Evolutionary conservation across 2,888 invertebrate genomes (phyloP), one percentile per base, ranked within the genome.

Genomic region (Cheilosia impressa): DNA sequence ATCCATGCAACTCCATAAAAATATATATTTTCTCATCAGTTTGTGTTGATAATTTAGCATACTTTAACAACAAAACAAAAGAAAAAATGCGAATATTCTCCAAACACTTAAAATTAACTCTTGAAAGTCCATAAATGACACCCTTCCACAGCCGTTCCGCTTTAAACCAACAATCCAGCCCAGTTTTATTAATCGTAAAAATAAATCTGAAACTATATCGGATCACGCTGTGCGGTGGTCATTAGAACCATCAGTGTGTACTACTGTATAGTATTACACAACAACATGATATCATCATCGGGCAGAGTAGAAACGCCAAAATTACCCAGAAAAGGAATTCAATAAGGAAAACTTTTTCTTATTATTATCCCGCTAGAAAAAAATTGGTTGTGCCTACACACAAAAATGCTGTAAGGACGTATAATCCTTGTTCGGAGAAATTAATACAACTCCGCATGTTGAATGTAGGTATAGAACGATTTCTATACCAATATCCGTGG

Each of bases 311-410:
- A 17, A 13, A 19, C 24, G 13, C 38, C 27, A 34, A 73, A 66
- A 80, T 34, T 31, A 72, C 27, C 27, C 38, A 57, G 68, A 80
- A 68, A 76, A 85, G 72, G 71, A 85, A 85, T 85, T 85, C 85
- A 81, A 85, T 85, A 72, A 85, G 72, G 81, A 72, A 85, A 85
- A 85, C 72, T 85, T 85, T 85, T 85, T 77, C 81, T 85, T 85
- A 38, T 38, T 38, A 81, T 68, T 80, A 76, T 68, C 76, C 60
- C 13, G 19, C 58, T 24, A 83, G n/a, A 43, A 41, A 27, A 71
- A 76, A 85, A 85, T 71, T 72, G 85, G 85, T 80, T 81, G 57
- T 60, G 80, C 62, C 1, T 47, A 47, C 10, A 73, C 69, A 68
- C 34, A 63, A 75, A 62, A 13, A 50, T 50, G 71, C 43, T 71